phyloP scores from a whole-genome alignment of 2,113 vertebrate genomes.

The Anolis carolinensis region DNA sequence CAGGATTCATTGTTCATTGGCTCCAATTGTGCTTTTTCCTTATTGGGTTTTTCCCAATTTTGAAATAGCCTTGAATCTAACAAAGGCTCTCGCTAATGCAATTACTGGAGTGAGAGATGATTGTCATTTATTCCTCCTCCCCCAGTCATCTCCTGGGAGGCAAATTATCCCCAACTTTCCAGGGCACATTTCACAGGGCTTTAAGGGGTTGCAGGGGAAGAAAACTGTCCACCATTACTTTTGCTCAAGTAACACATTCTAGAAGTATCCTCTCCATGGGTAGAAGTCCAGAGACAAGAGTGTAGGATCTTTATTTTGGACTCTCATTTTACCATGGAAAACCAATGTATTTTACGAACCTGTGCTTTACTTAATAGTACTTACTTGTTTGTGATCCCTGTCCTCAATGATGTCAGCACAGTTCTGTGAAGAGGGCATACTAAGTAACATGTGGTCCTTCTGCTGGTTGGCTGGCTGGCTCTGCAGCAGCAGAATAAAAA shows the following conservation, averaged over 20 bases:
- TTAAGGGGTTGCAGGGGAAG: not conserved
- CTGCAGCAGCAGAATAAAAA: constrained; percentile 56
- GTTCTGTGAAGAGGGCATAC: constrained; percentile 45
- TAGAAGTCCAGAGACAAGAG: not conserved
- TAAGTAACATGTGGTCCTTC: constrained; percentile 49
- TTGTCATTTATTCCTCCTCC: not conserved
- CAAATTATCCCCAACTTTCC: no score
- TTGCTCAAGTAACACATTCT: no score
- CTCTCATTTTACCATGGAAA: not conserved
- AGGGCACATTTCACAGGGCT: not conserved
- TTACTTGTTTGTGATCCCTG: constrained; percentile 39
- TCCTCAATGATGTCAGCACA: constrained; percentile 42
- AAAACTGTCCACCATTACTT: not conserved
- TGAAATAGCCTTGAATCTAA: not conserved
- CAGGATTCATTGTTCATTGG: not conserved
- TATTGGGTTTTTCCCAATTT: no score
- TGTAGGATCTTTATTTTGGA: not conserved
- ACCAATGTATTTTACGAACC: not conserved
- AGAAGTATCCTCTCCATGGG: not conserved
- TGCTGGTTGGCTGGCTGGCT: constrained; percentile 55
- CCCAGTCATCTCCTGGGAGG: no score
- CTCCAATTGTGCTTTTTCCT: not conserved
- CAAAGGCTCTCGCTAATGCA: not conserved
- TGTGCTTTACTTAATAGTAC: constrained; percentile 31
- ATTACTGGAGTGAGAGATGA: not conserved